Evolutionary conservation across 2,113 vertebrate species (phyloP), one percentile per base, ranked within the genome.

Genomic region (Pseudonaja textilis): DNA sequence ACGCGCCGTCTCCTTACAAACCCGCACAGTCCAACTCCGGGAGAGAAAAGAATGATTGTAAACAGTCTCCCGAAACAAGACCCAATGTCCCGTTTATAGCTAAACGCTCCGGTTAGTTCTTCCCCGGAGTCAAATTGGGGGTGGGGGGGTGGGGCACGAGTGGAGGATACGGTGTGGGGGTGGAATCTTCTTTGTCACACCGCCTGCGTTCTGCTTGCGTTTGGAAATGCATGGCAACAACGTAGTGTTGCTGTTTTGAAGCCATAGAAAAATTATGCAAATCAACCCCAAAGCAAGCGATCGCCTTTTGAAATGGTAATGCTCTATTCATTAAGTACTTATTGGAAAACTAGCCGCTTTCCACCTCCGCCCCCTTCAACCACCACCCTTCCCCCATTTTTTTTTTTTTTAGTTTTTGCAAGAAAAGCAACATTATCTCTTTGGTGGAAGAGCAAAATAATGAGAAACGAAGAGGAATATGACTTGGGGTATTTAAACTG

Each of bases 291-390:
- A 94, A 59, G 59, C 94, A 93, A 95, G 90, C 95, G 95, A 64
- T 95, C 93, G 94, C 92, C 95, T 97, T 96, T 94, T 96, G 96
- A 97, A 96, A 97, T 95, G 91, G 95, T 95, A 96, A 96, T 96
- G 90, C 89, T 93, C 92, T 47, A 92, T 93, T 94, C 90, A 92
- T 94, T 95, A 94, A 93, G 93, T 92, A 95, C 89, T 85, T 90
- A 91, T 93, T 95, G 94, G 26, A 85, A 97, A 96, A 96, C 91
- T 94, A 96, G 92, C 92, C 89, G 42, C 45, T 26, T 86, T 39
- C 39, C 56, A 29, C 22, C 88, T 25, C 14, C n/a, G 4, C 88
- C 88, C 50, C 5, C 39, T 59, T 22, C 86, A 6, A 50, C 57
- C 47, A 50, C 22, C 47, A 25, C 12, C 59, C 57, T 16, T 34